A percentile compares a stretch with the other conserved stretches of the same genome.
Conservation (phyloP, 92 coral and sea anemone genomes). For the Galaxea fascicularis region DNA sequence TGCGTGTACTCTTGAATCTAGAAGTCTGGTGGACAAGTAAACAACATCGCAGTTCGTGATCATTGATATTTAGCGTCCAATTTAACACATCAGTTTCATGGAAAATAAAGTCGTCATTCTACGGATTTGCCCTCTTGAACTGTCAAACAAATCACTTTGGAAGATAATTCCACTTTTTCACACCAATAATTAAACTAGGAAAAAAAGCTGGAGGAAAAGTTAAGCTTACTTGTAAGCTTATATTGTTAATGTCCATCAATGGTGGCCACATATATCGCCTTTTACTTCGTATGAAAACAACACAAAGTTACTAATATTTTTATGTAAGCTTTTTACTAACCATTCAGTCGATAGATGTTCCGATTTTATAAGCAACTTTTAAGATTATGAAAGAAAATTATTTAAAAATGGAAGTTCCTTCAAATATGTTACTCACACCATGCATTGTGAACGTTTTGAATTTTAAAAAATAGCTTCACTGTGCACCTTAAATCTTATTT, state of each 20-base stretch:
- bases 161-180: neutral
- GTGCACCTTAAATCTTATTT: neutral
- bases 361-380: too few relatives aligned
- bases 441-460: neutral
- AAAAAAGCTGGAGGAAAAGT: neutral
- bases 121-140: neutral
- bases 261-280: too few relatives aligned
- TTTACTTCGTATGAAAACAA: neutral
- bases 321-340: neutral
- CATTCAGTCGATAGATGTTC: neutral
- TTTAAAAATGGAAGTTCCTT: neutral
- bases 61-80: constrained; percentile 12
- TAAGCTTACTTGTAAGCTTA: neutral
- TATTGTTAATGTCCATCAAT: too few relatives aligned
- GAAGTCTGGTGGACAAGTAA: neutral
- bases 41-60: neutral
- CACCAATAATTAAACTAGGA: neutral
- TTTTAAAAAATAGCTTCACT: neutral
- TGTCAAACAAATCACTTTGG: neutral
- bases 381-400: neutral
- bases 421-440: neutral
- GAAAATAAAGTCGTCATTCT: neutral
- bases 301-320: neutral
- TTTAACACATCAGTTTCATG: neutral
- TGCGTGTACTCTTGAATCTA: neutral